Base-by-base conservation (phyloP, 2,797 vertebrate genomes). In the Poeciliopsis paucimaculata region DNA sequence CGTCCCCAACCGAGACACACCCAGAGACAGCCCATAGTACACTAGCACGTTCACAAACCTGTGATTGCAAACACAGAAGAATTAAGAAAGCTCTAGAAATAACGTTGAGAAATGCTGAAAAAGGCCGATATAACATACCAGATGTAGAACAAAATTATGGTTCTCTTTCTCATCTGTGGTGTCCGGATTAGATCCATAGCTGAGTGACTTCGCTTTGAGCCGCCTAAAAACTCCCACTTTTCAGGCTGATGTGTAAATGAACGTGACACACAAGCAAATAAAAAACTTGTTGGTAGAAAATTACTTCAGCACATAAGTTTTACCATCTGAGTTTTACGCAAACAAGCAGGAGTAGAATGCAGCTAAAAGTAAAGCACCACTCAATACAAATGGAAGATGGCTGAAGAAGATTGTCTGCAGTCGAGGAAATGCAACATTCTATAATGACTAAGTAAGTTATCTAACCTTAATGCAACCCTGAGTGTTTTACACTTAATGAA, bases 11-110 rank as follows among this genome's bases (percentile, higher is more conserved):
- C 93, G 94, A 26, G 96, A 96, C n/a, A 97, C 95, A 0, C 96
- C 97, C 75, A 98, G 86, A 10, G 96, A 94, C 53, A 99, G 88
- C n/a, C 97, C 97, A 0, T 96, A 98, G 92, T 97, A 98, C 74
- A 96, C 96, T 82, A 99, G 88, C 62, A 97, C 97, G 76, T 97
- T 96, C 75, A 96, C 96, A 94, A 97, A 98, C 97, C 97, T 97
- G 80, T 20, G 87, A 84, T 26, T 8, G 11, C 31, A 2, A 79
- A 39, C 3, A 18, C n/a, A 53, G 31, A 16, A 77, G 26, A 41
- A 26, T 31, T 12, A 5, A 46, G 13, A 2, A 73, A 39, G 55
- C 15, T 20, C 12, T 2, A 3, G 34, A 20, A 68, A 36, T 16
- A 49, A 0, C 2, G 43, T n/a, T 15, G 41, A 28, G 11, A 1